phyloP scores from a whole-genome alignment of 1,140 invertebrate species.

The Orussus abietinus region DNA sequence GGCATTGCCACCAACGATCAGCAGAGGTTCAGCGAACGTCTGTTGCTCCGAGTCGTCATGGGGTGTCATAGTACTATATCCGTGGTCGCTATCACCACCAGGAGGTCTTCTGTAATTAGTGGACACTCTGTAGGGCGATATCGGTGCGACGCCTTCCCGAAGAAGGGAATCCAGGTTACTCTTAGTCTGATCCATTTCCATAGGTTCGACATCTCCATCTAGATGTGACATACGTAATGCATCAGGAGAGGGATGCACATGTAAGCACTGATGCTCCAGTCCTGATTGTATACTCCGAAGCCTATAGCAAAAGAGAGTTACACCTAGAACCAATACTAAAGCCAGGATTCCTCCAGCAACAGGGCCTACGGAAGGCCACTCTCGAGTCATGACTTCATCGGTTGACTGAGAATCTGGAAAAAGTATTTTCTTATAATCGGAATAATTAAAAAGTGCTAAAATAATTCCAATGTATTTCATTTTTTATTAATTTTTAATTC shows the following conservation, averaged over 20 bases:
- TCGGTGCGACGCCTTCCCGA: constrained; percentile 59
- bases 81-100: constrained; percentile 85
- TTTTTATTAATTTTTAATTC: constrained; percentile 6
- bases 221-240: constrained; percentile 47
- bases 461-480: constrained; percentile 2
- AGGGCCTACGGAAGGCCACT: constrained; percentile 60
- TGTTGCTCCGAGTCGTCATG: constrained; percentile 83
- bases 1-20: constrained; percentile 48
- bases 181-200: constrained; percentile 46
- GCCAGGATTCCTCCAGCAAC: constrained; percentile 64
- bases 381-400: constrained; percentile 47
- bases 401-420: constrained; percentile 48
- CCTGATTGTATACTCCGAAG: constrained; percentile 47
- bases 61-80: constrained; percentile 93
- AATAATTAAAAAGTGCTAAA: not conserved
- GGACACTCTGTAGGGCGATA: constrained; percentile 84
- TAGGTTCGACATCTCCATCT: constrained; percentile 39
- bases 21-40: constrained; percentile 64
- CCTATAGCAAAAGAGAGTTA: constrained; percentile 64
- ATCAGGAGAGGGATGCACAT: constrained; percentile 44
- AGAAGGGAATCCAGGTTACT: constrained; percentile 60
- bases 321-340: constrained; percentile 58
- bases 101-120: constrained; percentile 75
- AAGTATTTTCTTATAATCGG: not conserved
- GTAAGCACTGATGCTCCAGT: constrained; percentile 47